Evolutionary conservation across 2,113 vertebrate genomes (phyloP).

Genomic region (Pomatostomus ruficeps): DNA sequence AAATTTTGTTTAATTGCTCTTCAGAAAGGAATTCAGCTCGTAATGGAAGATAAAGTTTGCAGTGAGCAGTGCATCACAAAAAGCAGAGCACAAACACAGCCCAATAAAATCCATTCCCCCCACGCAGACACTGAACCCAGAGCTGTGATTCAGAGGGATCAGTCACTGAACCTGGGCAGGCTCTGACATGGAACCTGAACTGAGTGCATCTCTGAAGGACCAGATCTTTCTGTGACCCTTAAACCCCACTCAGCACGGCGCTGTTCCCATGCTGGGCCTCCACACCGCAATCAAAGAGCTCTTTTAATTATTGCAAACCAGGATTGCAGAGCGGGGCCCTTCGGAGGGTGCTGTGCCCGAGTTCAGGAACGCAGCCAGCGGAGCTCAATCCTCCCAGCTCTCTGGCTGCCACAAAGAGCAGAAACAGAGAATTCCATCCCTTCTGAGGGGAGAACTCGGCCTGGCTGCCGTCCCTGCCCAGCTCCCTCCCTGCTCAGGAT

Average conservation of each 20-base stretch:
- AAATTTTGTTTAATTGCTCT: conserved; percentile 42
- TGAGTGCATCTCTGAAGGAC: neutral
- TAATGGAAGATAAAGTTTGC: conserved; percentile 40
- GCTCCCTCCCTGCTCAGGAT: neutral
- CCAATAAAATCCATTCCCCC: neutral
- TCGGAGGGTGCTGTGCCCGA: neutral
- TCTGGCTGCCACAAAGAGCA: neutral
- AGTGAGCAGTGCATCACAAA: conserved; percentile 10
- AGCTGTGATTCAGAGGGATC: neutral
- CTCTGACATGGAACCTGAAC: neutral
- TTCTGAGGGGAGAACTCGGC: neutral
- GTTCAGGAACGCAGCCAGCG: neutral
- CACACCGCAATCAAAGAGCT: neutral
- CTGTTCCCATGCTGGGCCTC: neutral
- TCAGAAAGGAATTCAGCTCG: conserved; percentile 28
- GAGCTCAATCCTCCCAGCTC: neutral
- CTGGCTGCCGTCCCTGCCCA: neutral
- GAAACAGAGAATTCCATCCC: neutral
- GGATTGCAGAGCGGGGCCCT: neutral
- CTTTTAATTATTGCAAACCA: neutral
- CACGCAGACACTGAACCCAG: neutral
- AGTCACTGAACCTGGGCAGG: neutral
- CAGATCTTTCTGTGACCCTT: neutral
- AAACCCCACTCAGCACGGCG: neutral
- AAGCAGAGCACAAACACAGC: neutral